Percentiles rank a stretch among this genome's conserved stretches.
Evolutionary conservation across 2,888 invertebrate species (phyloP).

Genomic region (Tricholauxania praeusta): DNA sequence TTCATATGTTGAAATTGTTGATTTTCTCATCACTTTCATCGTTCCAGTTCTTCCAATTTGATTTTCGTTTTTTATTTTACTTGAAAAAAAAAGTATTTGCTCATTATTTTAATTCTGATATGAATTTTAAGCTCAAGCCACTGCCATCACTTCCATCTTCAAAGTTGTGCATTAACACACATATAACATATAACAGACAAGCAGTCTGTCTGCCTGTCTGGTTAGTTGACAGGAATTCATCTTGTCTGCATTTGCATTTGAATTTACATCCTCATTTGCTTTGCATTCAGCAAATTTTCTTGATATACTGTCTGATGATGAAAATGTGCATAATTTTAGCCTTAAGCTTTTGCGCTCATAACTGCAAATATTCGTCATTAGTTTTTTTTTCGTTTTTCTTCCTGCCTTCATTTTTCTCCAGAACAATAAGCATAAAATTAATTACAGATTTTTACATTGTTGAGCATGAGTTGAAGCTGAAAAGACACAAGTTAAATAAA

Average conservation of each 20-base stretch:
- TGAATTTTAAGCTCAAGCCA: neutral
- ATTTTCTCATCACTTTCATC: conserved; percentile 10
- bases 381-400: too few species aligned
- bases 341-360: too few species aligned
- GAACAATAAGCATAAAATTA: too few species aligned
- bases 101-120: conserved; percentile 13
- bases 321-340: conserved; percentile 11
- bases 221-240: neutral
- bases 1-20: neutral
- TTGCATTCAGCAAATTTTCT: conserved; percentile 3
- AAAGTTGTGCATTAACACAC: neutral
- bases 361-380: too few species aligned
- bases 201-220: neutral
- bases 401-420: too few species aligned
- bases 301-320: conserved; percentile 11
- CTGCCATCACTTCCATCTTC: too few species aligned
- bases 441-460: too few species aligned
- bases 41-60: neutral
- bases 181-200: neutral
- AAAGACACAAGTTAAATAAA: too few species aligned
- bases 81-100: neutral
- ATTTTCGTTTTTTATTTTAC: neutral
- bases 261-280: neutral
- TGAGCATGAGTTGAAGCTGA: too few species aligned
- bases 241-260: neutral